Evolutionary conservation across 1,140 invertebrate genomes (phyloP).

Genomic region (Penaeus vannamei): DNA sequence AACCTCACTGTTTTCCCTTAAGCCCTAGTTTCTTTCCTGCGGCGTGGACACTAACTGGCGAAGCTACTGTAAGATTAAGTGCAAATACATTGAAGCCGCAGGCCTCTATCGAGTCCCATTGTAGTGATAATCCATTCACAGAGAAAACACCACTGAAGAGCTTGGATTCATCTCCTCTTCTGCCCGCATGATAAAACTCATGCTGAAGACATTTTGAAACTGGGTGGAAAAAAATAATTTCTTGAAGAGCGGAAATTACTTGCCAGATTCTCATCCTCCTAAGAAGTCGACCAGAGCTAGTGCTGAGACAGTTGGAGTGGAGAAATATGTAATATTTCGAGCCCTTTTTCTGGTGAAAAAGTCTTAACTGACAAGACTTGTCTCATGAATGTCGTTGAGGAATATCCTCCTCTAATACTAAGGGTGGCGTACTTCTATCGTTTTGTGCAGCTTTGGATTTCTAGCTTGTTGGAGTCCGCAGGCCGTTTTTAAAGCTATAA

Average conservation of each 20-base stretch:
- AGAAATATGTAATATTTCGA: too few species aligned
- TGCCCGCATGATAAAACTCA: not conserved
- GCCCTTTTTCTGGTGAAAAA: too few species aligned
- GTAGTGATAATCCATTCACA: slow-evolving; percentile 13
- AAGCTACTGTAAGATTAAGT: slow-evolving; percentile 18
- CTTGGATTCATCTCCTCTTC: slow-evolving; percentile 3
- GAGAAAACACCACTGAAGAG: not conserved
- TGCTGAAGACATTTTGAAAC: not conserved
- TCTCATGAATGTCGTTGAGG: too few species aligned
- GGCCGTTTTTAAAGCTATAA: too few species aligned
- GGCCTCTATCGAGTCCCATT: slow-evolving; percentile 6
- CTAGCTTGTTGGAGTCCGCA: too few species aligned
- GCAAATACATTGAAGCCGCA: slow-evolving; percentile 2
- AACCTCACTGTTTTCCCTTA: not conserved
- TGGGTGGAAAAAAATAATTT: too few species aligned
- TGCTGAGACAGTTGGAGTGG: too few species aligned
- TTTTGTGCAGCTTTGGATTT: too few species aligned
- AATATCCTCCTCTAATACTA: too few species aligned
- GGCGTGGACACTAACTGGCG: slow-evolving; percentile 21
- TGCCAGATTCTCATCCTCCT: slow-evolving; percentile 8
- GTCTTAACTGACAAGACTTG: too few species aligned
- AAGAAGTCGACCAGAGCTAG: slow-evolving; percentile 20
- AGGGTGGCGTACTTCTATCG: too few species aligned
- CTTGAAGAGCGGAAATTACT: slow-evolving; percentile 22
- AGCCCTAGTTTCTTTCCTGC: slow-evolving; percentile 9